phyloP scores from a whole-genome alignment of 2,797 vertebrate genomes.

The Aulostomus chinensis region DNA sequence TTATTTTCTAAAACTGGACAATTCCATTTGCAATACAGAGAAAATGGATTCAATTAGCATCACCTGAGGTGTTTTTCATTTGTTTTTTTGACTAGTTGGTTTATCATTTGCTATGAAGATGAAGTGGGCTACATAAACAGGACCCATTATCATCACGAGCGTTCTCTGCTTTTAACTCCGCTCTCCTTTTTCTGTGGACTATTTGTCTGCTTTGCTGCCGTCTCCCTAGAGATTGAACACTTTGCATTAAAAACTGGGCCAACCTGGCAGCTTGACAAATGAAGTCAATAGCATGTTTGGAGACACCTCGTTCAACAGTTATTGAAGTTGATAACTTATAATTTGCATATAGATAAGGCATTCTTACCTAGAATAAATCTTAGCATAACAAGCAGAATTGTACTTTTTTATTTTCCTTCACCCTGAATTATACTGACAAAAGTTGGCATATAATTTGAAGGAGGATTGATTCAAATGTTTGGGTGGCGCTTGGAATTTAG shows the following conservation, averaged over 20 bases:
- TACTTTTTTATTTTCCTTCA: constrained; percentile 43
- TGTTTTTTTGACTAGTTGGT: constrained; percentile 53
- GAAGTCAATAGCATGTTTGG: constrained; percentile 75
- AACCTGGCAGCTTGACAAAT: constrained; percentile 75
- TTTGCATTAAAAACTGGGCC: constrained; percentile 72
- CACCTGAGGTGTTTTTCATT: constrained; percentile 51
- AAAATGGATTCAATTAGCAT: constrained; percentile 70
- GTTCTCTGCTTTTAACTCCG: constrained; percentile 52
- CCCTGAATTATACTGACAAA: constrained; percentile 58
- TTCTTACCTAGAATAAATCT: constrained; percentile 76
- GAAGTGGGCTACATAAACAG: constrained; percentile 57
- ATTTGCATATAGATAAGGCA: constrained; percentile 86
- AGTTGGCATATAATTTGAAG: constrained; percentile 49
- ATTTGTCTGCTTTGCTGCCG: constrained; percentile 72
- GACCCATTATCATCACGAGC: constrained; percentile 57
- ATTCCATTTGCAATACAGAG: constrained; percentile 11
- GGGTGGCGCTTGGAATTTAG: constrained; percentile 35
- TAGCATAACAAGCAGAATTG: constrained; percentile 80
- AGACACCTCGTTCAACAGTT: constrained; percentile 75
- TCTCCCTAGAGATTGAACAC: constrained; percentile 66
- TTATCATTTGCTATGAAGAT: constrained; percentile 62
- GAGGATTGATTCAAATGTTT: constrained; percentile 60
- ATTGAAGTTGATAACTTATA: constrained; percentile 80
- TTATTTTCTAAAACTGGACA: constrained; percentile 24
- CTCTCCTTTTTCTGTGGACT: constrained; percentile 33